Base-by-base conservation (phyloP, 2,888 invertebrate species). In the Celastrina argiolus region DNA sequence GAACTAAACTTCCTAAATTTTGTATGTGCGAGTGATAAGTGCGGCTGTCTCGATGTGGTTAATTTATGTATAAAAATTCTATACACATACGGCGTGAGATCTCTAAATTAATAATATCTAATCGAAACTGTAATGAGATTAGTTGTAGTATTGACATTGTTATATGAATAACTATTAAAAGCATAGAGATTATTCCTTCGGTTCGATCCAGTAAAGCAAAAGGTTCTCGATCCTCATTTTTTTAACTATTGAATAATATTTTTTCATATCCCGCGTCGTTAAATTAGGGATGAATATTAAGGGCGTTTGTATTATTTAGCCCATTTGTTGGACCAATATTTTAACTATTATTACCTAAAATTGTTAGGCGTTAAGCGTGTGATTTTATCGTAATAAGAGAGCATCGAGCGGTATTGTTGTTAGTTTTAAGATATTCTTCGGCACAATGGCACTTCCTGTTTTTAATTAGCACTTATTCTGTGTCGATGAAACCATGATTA, bases 241-340 rank as follows among this genome's bases (percentile, higher is more conserved):
- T 90, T 89, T 83, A 89, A 84, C 89, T 88, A 90, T 89, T 90
- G 85, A 89, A 89, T 89, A 89, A 89, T 89, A 90, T 88, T 88
- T 90, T 89, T 90, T 89, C 91, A 90, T 88, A 88, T 91, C 91
- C 91, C 91, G 82, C 83, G 81, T 89, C 88, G 90, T 91, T 90
- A 87, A 89, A 88, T 89, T 88, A 88, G 90, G 91, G 90, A 90
- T 89, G 90, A 88, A 89, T 90, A 91, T 89, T 91, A 87, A 87
- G 91, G 91, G 91, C 90, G 87, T 90, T 89, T 89, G 91, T 91
- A 91, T 91, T 91, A 91, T 91, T 91, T 90, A 90, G 91, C 91
- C 91, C 91, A 91, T 91, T 90, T 91, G 91, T 91, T 91, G 91
- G 91, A 91, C 91, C 91, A 91, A 91, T 91, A 91, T 91, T 91